Percentiles rank a stretch among this genome's conserved stretches.
Evolutionary conservation across 2,888 invertebrate species (phyloP).

Genomic region (Fissipunctia ypsillon): DNA sequence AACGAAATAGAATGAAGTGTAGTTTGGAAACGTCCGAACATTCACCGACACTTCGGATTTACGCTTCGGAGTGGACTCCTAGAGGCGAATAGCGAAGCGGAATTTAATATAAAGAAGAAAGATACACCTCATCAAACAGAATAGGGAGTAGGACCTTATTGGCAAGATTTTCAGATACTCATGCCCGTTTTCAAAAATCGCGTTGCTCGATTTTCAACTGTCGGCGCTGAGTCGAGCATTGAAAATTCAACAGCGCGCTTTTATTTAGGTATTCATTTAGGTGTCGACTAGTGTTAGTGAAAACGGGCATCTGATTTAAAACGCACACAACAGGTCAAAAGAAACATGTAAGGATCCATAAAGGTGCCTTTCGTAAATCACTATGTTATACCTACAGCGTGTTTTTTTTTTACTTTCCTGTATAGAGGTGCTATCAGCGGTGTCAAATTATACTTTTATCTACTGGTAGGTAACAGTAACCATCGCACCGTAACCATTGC

Average conservation of each 20-base stretch:
- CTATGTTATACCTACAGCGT: background rate
- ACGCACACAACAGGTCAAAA: background rate
- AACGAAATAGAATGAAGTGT: too few relatives aligned
- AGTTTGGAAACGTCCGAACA: too few relatives aligned
- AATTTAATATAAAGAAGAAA: slow-evolving; percentile 1
- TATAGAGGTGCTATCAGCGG: background rate
- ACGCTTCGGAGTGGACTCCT: too few relatives aligned
- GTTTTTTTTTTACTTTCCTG: background rate
- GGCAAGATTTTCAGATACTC: background rate
- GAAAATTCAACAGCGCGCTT: background rate
- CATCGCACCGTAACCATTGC: slow-evolving; percentile 4
- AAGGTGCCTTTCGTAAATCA: background rate
- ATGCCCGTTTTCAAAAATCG: background rate
- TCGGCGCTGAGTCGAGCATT: background rate
- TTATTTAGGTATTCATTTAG: background rate
- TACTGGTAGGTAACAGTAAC: background rate
- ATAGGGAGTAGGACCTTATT: background rate
- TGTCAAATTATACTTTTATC: slow-evolving; percentile 10
- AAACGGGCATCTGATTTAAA: background rate
- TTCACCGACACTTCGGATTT: too few relatives aligned
- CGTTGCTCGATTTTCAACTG: background rate
- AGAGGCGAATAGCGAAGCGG: slow-evolving; percentile 12
- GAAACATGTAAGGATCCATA: background rate
- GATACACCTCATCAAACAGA: background rate
- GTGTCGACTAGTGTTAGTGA: background rate